These are phyloP conservation scores for Mythimna lalbum DNA, from an alignment of 2,888 invertebrate species.

Conservation along the genomic window DNA sequence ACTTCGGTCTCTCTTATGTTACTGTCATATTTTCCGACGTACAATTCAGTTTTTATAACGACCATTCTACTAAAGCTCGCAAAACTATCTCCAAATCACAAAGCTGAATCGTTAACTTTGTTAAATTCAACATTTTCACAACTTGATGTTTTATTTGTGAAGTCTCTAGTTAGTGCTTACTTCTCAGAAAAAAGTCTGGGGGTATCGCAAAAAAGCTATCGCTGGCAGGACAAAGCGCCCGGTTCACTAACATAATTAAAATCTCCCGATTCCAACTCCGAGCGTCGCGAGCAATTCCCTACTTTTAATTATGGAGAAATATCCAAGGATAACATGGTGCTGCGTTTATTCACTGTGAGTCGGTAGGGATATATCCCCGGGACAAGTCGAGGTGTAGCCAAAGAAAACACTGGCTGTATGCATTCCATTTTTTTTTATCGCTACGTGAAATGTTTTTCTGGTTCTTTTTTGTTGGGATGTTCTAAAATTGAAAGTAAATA, in stretches of 20 bases:
- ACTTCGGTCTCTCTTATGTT: not conserved
- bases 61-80: constrained; percentile 4
- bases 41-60: constrained; percentile 10
- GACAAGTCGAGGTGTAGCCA: constrained; percentile 48
- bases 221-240: constrained; percentile 70
- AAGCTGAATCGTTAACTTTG: constrained; percentile 57
- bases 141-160: constrained; percentile 68
- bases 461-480: constrained; percentile 6
- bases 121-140: constrained; percentile 58
- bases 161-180: constrained; percentile 73
- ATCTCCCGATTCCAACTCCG: constrained; percentile 72
- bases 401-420: constrained; percentile 44
- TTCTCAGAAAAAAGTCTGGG: constrained; percentile 72
- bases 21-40: not conserved
- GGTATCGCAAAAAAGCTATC: constrained; percentile 75
- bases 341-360: constrained; percentile 55
- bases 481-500: constrained; percentile 41
- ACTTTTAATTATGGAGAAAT: constrained; percentile 73
- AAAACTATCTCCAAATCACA: constrained; percentile 47
- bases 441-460: constrained; percentile 1
- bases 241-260: constrained; percentile 79
- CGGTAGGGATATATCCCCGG: constrained; percentile 45
- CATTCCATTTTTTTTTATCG: constrained; percentile 37
- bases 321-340: constrained; percentile 64
- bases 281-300: constrained; percentile 70